phyloP scores from a whole-genome alignment of 2,888 invertebrate species.

The Amblyteles armatorius region DNA sequence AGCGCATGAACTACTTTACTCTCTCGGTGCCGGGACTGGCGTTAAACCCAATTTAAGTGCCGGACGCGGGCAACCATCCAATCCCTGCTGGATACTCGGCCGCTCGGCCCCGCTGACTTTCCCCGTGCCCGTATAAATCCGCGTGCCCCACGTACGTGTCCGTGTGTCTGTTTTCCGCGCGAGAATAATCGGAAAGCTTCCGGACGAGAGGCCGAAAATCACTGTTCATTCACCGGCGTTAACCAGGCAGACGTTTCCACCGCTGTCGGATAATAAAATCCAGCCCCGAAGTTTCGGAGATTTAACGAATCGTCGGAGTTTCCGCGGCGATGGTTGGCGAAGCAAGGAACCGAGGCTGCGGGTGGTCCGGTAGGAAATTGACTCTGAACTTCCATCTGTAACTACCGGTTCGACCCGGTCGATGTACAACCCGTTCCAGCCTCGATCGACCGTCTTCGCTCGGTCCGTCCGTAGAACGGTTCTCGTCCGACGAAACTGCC shows the following conservation, averaged over 20 bases:
- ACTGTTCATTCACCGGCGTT: slow-evolving; percentile 17
- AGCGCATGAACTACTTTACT: slow-evolving; percentile 73
- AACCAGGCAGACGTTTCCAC: background rate
- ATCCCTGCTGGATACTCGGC: slow-evolving; percentile 51
- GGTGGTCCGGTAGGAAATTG: background rate
- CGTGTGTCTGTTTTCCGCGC: slow-evolving; percentile 28
- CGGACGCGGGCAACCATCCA: slow-evolving; percentile 68
- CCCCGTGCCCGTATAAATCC: background rate
- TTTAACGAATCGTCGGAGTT: background rate
- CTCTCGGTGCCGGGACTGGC: slow-evolving; percentile 41
- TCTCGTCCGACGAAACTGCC: background rate
- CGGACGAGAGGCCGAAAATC: slow-evolving; percentile 37
- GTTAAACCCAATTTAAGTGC: slow-evolving; percentile 69
- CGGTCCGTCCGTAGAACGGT: background rate
- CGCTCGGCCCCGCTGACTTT: slow-evolving; percentile 42
- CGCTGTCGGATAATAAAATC: background rate
- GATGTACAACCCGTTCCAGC: background rate
- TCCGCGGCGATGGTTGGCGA: background rate
- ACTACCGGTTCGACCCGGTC: background rate
- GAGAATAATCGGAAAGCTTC: slow-evolving; percentile 46
- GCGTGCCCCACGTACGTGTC: background rate
- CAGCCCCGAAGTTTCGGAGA: background rate
- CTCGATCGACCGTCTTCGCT: background rate
- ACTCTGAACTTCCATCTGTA: background rate
- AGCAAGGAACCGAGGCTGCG: background rate